Percentiles rank a stretch among this genome's conserved stretches.
Evolutionary conservation across 2,888 invertebrate genomes (phyloP).

Genomic region (Watsonalla cultraria): DNA sequence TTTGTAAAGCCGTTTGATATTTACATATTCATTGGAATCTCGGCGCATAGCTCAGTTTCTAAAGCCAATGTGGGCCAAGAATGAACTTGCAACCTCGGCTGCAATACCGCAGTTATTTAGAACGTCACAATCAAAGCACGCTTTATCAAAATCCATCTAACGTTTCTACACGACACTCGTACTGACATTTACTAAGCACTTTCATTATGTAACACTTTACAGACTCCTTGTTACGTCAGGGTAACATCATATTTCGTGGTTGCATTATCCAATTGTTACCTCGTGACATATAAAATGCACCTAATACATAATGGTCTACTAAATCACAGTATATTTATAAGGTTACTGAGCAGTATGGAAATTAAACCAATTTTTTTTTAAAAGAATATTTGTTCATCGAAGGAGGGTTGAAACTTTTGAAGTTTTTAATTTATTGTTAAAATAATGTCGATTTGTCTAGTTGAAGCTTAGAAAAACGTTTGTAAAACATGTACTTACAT

Average conservation of each 20-base stretch:
- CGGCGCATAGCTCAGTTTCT: background rate
- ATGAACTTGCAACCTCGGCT: conserved; percentile 1
- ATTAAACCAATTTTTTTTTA: background rate
- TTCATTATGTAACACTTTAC: conserved; percentile 33
- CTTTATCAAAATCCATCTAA: conserved; percentile 30
- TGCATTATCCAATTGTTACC: background rate
- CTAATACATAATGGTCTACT: too few species aligned
- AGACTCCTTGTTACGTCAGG: conserved; percentile 23
- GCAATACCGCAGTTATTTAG: conserved; percentile 19
- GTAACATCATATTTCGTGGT: background rate
- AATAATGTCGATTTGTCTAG: too few species aligned
- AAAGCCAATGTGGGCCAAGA: background rate
- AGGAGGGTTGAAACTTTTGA: too few species aligned
- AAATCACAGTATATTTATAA: background rate
- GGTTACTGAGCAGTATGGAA: background rate
- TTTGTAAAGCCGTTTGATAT: too few species aligned
- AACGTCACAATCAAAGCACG: conserved; percentile 9
- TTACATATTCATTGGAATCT: too few species aligned
- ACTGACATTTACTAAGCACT: conserved; percentile 34
- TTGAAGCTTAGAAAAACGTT: too few species aligned
- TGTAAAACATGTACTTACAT: too few species aligned
- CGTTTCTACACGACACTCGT: conserved; percentile 30
- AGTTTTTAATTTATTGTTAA: too few species aligned
- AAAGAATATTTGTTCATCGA: too few species aligned
- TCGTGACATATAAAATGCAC: too few species aligned